These are phyloP conservation scores for Drosophila fuyamai DNA, from an alignment of 1,140 invertebrate genomes.

Conservation along the genomic window DNA sequence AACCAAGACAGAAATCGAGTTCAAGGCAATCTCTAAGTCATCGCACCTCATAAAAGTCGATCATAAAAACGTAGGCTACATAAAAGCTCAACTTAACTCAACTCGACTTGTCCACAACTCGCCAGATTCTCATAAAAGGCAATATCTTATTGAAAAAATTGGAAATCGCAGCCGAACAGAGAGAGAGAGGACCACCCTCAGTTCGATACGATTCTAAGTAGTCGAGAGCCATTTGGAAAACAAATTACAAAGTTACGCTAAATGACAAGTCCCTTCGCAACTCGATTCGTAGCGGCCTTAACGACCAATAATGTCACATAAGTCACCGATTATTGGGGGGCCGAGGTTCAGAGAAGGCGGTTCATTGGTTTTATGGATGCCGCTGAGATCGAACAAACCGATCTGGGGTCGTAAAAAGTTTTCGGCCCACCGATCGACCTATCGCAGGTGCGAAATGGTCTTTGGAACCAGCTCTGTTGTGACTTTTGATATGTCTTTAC, in stretches of 20 bases:
- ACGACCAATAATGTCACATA: slow-evolving; percentile 82
- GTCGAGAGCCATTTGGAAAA: slow-evolving; percentile 65
- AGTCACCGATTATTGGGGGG: slow-evolving; percentile 71
- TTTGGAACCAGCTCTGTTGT: slow-evolving; percentile 52
- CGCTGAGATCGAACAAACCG: slow-evolving; percentile 13
- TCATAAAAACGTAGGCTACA: slow-evolving; percentile 61
- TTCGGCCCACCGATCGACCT: slow-evolving; percentile 34
- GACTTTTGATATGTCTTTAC: slow-evolving; percentile 66
- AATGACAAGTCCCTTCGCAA: slow-evolving; percentile 52
- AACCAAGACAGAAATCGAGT: slow-evolving; percentile 47
- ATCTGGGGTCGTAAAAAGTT: slow-evolving; percentile 58
- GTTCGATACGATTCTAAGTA: slow-evolving; percentile 67
- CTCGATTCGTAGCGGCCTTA: slow-evolving; percentile 54
- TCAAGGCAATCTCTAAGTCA: slow-evolving; percentile 81
- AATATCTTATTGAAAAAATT: slow-evolving; percentile 62
- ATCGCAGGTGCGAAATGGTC: slow-evolving; percentile 70
- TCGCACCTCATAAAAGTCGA: slow-evolving; percentile 77
- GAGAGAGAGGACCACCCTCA: slow-evolving; percentile 46
- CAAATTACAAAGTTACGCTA: slow-evolving; percentile 80
- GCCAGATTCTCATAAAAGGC: slow-evolving; percentile 52
- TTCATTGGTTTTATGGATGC: slow-evolving; percentile 53
- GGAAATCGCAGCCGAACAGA: slow-evolving; percentile 24
- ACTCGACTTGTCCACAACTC: slow-evolving; percentile 20
- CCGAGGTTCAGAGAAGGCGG: slow-evolving; percentile 17
- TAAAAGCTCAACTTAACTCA: slow-evolving; percentile 66